Evolutionary conservation across 64 coral and sea anemone genomes (phyloP), one percentile per base, ranked within the genome.

Genomic region (Dendronephthya gigantea): DNA sequence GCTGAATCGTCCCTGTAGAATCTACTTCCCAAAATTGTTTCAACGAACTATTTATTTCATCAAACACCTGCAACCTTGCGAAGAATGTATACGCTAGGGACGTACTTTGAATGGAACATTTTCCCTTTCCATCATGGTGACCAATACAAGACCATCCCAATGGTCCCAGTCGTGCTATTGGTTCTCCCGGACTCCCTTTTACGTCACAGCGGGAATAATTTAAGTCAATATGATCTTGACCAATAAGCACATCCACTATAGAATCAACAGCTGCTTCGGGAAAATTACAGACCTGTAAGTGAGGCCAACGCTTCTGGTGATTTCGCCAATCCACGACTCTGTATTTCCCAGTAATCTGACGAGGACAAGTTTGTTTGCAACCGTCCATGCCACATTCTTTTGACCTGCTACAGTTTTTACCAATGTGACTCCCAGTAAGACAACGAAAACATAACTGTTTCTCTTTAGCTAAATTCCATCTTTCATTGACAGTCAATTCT

Each of bases 21-120:
- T 75, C 68, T 2, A 87, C 59, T 74, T 87, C 85, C 85, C 85
- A 87, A 72, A 87, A 75, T 45, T 29, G 68, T 72, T 87, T 87
- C 62, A 87, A 74, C 23, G 85, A 47, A 76, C 22, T 11, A 49
- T 87, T 87, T 12, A 75, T 28, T 40, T 87, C 66, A 48, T 87
- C 68, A 37, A 29, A 56, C 81, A 35, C 49, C 82, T 84, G 11
- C 25, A 31, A 68, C 23, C 83, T 25, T 34, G 51, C 27, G 40
- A 89, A 84, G 84, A 84, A 40, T 68, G 58, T 84, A 40, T 2
- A 89, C 69, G 69, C 39, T 47, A 84, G 83, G 68, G 59, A 70
- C 35, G 41, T 84, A 68, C 83, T 17, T 83, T 55, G 16, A 41
- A 14, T 15, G 27, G 68, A 32, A 14, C 15, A 48, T 48, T 50